phyloP scores from a whole-genome alignment of 2,888 invertebrate genomes.

The Nymphalis c-album region DNA sequence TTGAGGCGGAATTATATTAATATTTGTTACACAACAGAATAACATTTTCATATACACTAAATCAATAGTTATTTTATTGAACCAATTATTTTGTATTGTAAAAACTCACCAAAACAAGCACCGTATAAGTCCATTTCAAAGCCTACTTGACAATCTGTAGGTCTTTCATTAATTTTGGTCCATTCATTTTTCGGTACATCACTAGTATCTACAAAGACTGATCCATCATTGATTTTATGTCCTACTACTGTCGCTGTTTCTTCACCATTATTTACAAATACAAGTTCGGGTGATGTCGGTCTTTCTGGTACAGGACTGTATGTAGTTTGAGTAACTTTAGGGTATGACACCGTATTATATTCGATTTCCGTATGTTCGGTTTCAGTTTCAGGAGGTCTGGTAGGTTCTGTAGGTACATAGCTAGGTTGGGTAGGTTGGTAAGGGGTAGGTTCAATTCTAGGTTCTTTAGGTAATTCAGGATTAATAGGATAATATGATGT shows the following conservation, averaged over 20 bases:
- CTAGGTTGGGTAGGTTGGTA: neutral
- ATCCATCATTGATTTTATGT: constrained; percentile 53
- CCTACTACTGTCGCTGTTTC: constrained; percentile 52
- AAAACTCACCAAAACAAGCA: constrained; percentile 75
- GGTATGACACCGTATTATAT: constrained; percentile 7
- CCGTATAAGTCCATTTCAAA: constrained; percentile 79
- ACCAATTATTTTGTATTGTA: too few relatives aligned
- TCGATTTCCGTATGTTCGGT: neutral
- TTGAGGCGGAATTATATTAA: neutral
- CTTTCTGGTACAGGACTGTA: constrained; percentile 45
- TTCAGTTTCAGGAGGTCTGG: constrained; percentile 4
- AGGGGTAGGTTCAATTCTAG: neutral
- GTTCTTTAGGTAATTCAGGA: neutral
- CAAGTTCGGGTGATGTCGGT: constrained; percentile 47
- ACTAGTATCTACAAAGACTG: constrained; percentile 56
- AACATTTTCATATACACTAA: too few relatives aligned
- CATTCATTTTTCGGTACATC: constrained; percentile 60
- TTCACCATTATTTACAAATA: constrained; percentile 50
- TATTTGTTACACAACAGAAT: too few relatives aligned
- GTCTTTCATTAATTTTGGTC: constrained; percentile 55
- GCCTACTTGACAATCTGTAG: constrained; percentile 70
- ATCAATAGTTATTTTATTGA: too few relatives aligned
- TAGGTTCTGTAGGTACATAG: constrained; percentile 10
- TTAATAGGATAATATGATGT: neutral
- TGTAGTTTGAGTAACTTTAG: constrained; percentile 43